Percentiles rank a stretch among this genome's conserved stretches.
Evolutionary conservation across 1,140 invertebrate species (phyloP).

Genomic region (Delia radicum): DNA sequence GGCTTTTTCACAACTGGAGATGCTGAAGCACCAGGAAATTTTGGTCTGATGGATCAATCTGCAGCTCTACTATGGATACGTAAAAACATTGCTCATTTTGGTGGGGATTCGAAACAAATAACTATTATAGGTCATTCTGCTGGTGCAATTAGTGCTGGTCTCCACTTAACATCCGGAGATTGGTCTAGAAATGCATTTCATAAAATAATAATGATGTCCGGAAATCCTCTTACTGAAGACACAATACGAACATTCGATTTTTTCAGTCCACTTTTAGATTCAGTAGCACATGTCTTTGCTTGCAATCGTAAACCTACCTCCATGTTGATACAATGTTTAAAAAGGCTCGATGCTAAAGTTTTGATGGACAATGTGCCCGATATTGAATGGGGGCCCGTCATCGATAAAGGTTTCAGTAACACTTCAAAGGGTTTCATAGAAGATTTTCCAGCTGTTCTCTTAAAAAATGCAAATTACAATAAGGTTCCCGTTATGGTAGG

Average conservation of each 20-base stretch:
- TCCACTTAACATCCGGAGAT: slow-evolving; percentile 66
- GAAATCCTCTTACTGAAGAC: slow-evolving; percentile 65
- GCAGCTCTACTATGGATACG: slow-evolving; percentile 84
- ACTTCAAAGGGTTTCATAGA: slow-evolving; percentile 66
- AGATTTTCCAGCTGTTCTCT: slow-evolving; percentile 63
- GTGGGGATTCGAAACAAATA: slow-evolving; percentile 80
- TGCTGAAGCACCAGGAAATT: slow-evolving; percentile 84
- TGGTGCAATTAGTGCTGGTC: slow-evolving; percentile 72
- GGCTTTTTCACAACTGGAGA: slow-evolving; percentile 88
- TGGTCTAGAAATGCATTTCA: slow-evolving; percentile 64
- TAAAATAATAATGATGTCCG: slow-evolving; percentile 72
- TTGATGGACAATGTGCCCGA: slow-evolving; percentile 64
- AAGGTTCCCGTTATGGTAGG: slow-evolving; percentile 72
- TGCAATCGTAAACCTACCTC: slow-evolving; percentile 66
- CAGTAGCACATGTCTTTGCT: slow-evolving; percentile 65
- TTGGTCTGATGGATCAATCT: slow-evolving; percentile 87
- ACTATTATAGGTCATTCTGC: slow-evolving; percentile 86
- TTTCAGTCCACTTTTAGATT: slow-evolving; percentile 60
- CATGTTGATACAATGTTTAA: slow-evolving; percentile 67
- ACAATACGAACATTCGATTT: slow-evolving; percentile 60
- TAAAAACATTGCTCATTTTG: slow-evolving; percentile 82
- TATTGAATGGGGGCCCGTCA: slow-evolving; percentile 73
- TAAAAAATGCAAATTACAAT: slow-evolving; percentile 62
- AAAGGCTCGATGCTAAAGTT: slow-evolving; percentile 61
- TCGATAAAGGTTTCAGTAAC: slow-evolving; percentile 71